Percentiles rank a stretch among this genome's conserved stretches.
Evolutionary conservation across 2,797 vertebrate species (phyloP).

Genomic region (Fratercula arctica): DNA sequence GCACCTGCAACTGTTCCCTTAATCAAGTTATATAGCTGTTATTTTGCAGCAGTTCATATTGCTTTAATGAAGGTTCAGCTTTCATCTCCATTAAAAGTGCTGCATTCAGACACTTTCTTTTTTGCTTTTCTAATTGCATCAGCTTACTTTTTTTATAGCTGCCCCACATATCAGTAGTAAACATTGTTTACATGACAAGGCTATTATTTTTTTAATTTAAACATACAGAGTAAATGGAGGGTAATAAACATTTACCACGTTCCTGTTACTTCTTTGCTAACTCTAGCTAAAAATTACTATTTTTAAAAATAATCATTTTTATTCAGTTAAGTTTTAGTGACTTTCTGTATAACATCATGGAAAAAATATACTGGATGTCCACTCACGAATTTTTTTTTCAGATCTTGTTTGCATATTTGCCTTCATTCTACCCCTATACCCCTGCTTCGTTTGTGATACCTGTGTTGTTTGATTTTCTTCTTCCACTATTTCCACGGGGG

Average conservation of each 20-base stretch:
- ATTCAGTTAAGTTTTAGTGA: not conserved
- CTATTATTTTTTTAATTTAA: not conserved
- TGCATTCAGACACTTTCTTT: not conserved
- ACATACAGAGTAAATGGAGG: not conserved
- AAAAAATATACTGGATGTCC: not conserved
- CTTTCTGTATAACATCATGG: not conserved
- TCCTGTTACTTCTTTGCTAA: not conserved
- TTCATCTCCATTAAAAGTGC: not conserved
- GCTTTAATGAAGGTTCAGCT: not conserved
- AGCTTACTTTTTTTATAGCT: not conserved
- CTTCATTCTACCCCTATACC: not conserved
- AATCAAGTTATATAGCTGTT: not conserved
- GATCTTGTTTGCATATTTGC: not conserved
- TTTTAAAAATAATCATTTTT: not conserved
- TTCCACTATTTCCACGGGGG: fast-evolving
- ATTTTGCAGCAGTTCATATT: not conserved
- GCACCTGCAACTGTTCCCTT: not conserved
- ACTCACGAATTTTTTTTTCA: not conserved
- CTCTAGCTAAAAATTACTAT: not conserved
- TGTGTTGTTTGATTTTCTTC: not conserved
- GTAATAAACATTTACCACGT: not conserved
- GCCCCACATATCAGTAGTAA: not conserved
- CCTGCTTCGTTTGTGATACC: not conserved
- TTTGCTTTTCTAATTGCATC: not conserved
- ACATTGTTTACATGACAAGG: not conserved